Conservation (phyloP, 2,797 vertebrate species). For the Chiloscyllium punctatum region DNA sequence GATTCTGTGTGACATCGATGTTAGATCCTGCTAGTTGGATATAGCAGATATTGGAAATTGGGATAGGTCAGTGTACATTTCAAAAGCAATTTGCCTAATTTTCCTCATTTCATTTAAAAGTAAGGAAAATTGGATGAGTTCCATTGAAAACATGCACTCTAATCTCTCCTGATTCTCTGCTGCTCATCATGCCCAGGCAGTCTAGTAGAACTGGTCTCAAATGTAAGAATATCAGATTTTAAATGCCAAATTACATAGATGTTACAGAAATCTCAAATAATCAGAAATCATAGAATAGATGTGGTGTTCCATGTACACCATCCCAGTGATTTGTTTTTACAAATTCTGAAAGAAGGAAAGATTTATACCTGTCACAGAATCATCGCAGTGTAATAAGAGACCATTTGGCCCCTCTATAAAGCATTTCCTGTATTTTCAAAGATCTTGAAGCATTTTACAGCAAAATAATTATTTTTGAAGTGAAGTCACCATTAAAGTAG, state of each 20-base stretch:
- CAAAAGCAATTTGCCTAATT: not conserved
- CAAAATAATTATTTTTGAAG: not conserved
- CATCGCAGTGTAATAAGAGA: too few relatives aligned
- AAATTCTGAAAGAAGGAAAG: not conserved
- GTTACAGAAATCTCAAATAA: not conserved
- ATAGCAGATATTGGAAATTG: not conserved
- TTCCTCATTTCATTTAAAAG: not conserved
- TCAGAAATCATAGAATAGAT: not conserved
- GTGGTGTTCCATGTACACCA: not conserved
- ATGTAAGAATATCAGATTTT: not conserved
- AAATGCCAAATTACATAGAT: not conserved
- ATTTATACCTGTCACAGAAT: too few relatives aligned
- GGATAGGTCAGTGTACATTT: not conserved
- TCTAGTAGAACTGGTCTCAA: not conserved
- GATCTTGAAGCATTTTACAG: not conserved
- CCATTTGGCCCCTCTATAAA: not conserved
- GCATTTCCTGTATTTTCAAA: not conserved
- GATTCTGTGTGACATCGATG: not conserved
- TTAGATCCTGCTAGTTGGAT: not conserved
- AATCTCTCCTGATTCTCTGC: not conserved
- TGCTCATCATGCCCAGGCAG: not conserved
- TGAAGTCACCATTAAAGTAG: not conserved
- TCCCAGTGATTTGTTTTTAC: not conserved
- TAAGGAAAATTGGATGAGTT: not conserved
- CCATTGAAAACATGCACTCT: not conserved